Percentiles rank a stretch among this genome's conserved stretches.
phyloP scores from a whole-genome alignment of 2,113 vertebrate species.

The Neodontobutis hainanensis region DNA sequence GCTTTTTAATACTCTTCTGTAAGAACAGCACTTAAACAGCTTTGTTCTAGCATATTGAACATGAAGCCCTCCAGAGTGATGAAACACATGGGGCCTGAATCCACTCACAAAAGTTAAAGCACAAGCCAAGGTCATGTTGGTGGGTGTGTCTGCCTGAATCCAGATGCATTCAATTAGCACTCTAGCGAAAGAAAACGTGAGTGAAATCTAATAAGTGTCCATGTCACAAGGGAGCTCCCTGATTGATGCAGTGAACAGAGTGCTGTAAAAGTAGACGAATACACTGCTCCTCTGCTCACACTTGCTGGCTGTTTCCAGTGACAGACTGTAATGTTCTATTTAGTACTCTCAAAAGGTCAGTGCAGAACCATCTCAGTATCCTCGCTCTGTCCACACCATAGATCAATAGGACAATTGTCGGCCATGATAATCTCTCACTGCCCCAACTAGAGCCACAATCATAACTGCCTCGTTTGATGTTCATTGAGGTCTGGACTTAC shows the following conservation, averaged over 20 bases:
- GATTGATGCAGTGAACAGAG: constrained; percentile 21
- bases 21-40: too few species aligned
- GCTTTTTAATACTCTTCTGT: too few species aligned
- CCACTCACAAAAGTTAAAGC: constrained; percentile 10
- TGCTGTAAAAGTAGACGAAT: constrained; percentile 27
- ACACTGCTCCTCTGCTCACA: constrained; percentile 33
- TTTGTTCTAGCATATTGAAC: constrained; percentile 27
- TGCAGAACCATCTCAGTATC: constrained; percentile 72
- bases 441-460: constrained; percentile 66
- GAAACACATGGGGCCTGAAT: constrained; percentile 22
- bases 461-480: constrained; percentile 8
- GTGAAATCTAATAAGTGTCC: constrained; percentile 38
- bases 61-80: constrained; percentile 43
- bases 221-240: background rate
- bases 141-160: constrained; percentile 30
- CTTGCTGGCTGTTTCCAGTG: constrained; percentile 71
- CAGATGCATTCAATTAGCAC: constrained; percentile 56
- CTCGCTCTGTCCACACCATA: constrained; percentile 61
- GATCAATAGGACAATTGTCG: constrained; percentile 70
- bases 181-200: constrained; percentile 41
- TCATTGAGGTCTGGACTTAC: constrained; percentile 24
- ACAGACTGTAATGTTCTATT: constrained; percentile 77
- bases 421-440: constrained; percentile 68
- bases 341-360: constrained; percentile 83
- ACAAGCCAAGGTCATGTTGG: constrained; percentile 50